Evolutionary conservation across 2,888 invertebrate species (phyloP), one percentile per base, ranked within the genome.

Genomic region (Geophilus truncorum): DNA sequence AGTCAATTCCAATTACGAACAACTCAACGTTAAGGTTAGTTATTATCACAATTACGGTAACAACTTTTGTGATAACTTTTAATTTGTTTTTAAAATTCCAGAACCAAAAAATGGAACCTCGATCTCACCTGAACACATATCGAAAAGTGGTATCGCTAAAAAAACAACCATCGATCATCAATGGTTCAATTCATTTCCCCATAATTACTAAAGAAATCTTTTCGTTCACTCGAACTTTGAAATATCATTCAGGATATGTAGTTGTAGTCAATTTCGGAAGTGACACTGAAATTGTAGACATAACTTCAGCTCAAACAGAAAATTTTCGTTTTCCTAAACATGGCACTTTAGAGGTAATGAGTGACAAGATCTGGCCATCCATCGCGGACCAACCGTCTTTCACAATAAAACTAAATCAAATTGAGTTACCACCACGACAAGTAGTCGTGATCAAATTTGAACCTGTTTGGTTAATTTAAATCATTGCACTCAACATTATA

Each of bases 241-340:
- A 32, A 9, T 4, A 9, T 32, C 9, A 32, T n/a, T 83, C 83
- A 0, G 94, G 94, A 23, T 93, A 91, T 87, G 88, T 93, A 84
- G 92, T 93, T 28, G 90, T 92, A 78, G 90, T 91, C 85, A 94
- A 94, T 88, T 91, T 92, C n/a, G 88, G 89, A 0, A 86, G 86
- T 10, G 85, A 87, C 34, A 86, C 85, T 78, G 0, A 78, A 57
- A 80, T 30, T 80, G 81, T 45, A 28, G 82, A 25, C 82, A 82
- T 78, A 5, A 70, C 70, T 28, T 10, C 70, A 4, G 12, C 1
- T 1, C 28, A 10, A 1, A 28, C 12, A 3, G 70, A 70, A 70
- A 28, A 10, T 3, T 70, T 70, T 25, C 1, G 12, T 4, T 70
- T 70, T 70, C 70, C 70, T 1, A 1, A 0, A 12, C 23, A 70